These are phyloP conservation scores for Coleophora flavipennella DNA, from an alignment of 2,888 invertebrate species.

Conservation along the genomic window DNA sequence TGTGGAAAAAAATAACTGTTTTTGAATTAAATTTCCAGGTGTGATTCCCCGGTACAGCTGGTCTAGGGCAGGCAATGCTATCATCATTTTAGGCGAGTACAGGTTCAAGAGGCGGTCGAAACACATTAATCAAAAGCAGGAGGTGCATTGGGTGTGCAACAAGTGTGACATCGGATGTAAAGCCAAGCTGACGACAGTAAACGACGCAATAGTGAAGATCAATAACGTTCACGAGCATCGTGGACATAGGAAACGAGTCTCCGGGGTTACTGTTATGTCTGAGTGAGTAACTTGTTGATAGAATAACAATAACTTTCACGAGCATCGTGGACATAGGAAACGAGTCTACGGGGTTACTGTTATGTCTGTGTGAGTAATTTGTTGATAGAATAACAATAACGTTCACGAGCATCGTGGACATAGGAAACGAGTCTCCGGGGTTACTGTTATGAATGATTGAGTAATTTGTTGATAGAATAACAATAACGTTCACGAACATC, in stretches of 20 bases:
- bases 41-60: conserved; percentile 47
- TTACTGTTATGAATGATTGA: too few relatives aligned
- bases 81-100: conserved; percentile 55
- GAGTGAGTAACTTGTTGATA: too few relatives aligned
- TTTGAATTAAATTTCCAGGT: too few relatives aligned
- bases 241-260: conserved; percentile 24
- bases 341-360: neutral
- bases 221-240: conserved; percentile 52
- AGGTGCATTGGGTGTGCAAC: conserved; percentile 62
- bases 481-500: conserved; percentile 50
- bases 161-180: conserved; percentile 60
- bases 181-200: conserved; percentile 51
- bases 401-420: conserved; percentile 45
- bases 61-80: conserved; percentile 59
- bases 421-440: conserved; percentile 18
- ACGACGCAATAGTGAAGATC: conserved; percentile 54
- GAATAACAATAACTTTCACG: conserved; percentile 37
- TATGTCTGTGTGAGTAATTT: too few relatives aligned
- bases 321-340: conserved; percentile 39
- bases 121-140: conserved; percentile 46
- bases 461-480: too few relatives aligned
- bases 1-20: too few relatives aligned
- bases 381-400: conserved; percentile 21
- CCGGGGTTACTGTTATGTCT: too few relatives aligned
- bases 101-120: conserved; percentile 59